Evolutionary conservation across 2,797 vertebrate genomes (phyloP).

Genomic region (Podargus strigoides): DNA sequence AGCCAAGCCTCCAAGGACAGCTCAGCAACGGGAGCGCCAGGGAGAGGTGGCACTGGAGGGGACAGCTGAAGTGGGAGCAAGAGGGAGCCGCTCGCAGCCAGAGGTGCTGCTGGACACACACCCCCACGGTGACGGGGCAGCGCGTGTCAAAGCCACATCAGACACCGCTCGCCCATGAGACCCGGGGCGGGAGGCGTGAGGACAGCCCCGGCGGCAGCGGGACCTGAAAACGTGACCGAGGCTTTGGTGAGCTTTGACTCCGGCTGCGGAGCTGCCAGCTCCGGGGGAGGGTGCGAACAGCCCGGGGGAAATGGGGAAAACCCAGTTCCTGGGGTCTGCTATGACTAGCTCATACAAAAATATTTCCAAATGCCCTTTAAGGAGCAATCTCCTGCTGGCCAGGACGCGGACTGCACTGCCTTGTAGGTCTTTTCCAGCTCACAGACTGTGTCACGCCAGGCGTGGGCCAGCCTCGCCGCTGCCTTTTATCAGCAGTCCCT

Average conservation of each 20-base stretch:
- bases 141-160: no score
- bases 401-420: neutral
- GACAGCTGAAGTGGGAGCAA: no score
- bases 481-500: rapidly evolving
- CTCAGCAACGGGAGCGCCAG: no score
- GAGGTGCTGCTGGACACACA: no score
- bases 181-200: no score
- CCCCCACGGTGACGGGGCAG: no score
- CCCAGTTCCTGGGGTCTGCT: neutral
- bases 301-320: neutral
- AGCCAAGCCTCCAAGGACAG: no score
- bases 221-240: rapidly evolving
- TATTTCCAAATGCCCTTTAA: neutral
- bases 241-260: neutral
- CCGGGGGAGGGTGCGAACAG: neutral
- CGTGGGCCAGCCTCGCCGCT: neutral
- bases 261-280: neutral
- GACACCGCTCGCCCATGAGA: no score
- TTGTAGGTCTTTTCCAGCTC: neutral
- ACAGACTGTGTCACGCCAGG: neutral
- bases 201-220: no score
- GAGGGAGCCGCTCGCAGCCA: no score
- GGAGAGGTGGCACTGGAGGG: no score
- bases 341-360: rapidly evolving
- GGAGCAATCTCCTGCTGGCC: neutral